These are phyloP conservation scores for Tenodera sinensis DNA, from an alignment of 2,888 invertebrate genomes.

Conservation along the genomic window DNA sequence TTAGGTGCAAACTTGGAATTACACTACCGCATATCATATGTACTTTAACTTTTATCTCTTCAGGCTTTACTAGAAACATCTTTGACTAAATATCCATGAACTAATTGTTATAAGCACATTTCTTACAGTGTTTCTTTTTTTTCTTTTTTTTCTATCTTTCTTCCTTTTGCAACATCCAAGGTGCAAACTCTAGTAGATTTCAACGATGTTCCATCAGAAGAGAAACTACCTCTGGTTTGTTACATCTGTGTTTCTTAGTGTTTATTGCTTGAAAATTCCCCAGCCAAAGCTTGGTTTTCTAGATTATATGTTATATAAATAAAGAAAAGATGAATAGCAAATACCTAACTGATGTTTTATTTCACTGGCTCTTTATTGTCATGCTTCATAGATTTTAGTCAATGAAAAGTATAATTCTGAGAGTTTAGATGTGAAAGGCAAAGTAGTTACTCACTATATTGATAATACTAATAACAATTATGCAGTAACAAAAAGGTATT, in stretches of 20 bases:
- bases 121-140: conserved; percentile 23
- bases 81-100: background rate
- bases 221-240: conserved; percentile 83
- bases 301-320: background rate
- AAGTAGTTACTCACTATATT: too few relatives aligned
- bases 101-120: conserved; percentile 3
- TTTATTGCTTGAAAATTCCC: conserved; percentile 12
- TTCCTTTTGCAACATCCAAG: conserved; percentile 44
- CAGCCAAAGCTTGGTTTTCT: background rate
- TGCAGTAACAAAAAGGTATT: too few relatives aligned
- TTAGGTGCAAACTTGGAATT: background rate
- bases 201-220: conserved; percentile 83
- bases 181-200: conserved; percentile 86
- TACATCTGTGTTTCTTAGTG: conserved; percentile 18
- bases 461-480: too few relatives aligned
- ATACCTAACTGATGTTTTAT: background rate
- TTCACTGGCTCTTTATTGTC: background rate
- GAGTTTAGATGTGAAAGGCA: too few relatives aligned
- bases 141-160: conserved; percentile 15
- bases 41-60: background rate
- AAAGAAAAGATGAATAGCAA: background rate
- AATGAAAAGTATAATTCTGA: too few relatives aligned
- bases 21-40: background rate
- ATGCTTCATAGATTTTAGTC: too few relatives aligned
- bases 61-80: background rate